A percentile compares a stretch with the other conserved stretches of the same genome.
Evolutionary conservation across 2,113 vertebrate genomes (phyloP).

Genomic region (Amphiprion percula): DNA sequence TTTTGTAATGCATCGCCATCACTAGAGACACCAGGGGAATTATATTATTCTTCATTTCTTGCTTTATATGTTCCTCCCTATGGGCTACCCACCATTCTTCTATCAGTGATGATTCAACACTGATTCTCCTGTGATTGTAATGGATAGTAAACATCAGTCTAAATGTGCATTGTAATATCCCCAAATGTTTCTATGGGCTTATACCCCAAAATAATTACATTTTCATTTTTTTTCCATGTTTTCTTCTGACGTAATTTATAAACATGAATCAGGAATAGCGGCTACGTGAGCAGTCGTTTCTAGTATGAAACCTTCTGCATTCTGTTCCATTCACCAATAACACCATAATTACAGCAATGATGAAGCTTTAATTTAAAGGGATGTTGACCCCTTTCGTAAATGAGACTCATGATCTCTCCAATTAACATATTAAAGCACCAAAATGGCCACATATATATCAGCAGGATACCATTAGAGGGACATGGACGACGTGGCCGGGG

Average conservation of each 20-base stretch:
- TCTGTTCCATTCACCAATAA: slow-evolving; percentile 5
- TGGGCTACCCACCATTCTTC: not conserved
- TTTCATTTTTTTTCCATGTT: no score
- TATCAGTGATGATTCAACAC: no score
- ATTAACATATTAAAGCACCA: slow-evolving; percentile 51
- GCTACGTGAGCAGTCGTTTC: not conserved
- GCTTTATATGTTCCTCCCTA: no score
- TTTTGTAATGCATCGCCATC: slow-evolving; percentile 4
- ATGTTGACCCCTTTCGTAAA: slow-evolving; percentile 48
- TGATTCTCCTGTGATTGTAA: no score
- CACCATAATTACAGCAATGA: slow-evolving; percentile 20
- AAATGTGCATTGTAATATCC: no score
- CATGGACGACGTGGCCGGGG: slow-evolving; percentile 47
- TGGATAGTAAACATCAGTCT: no score
- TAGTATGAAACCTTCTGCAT: not conserved
- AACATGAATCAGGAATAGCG: no score
- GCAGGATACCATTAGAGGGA: slow-evolving; percentile 46
- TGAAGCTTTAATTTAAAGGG: slow-evolving; percentile 57
- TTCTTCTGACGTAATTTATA: no score
- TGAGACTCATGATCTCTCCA: slow-evolving; percentile 36
- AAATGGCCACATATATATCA: slow-evolving; percentile 63
- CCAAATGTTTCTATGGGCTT: no score
- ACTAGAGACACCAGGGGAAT: not conserved
- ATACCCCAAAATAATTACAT: no score
- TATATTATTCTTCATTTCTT: no score